Percentiles rank a stretch among this genome's conserved stretches.
Evolutionary conservation across 2,888 invertebrate genomes (phyloP).

Genomic region (Hymenopus coronatus): DNA sequence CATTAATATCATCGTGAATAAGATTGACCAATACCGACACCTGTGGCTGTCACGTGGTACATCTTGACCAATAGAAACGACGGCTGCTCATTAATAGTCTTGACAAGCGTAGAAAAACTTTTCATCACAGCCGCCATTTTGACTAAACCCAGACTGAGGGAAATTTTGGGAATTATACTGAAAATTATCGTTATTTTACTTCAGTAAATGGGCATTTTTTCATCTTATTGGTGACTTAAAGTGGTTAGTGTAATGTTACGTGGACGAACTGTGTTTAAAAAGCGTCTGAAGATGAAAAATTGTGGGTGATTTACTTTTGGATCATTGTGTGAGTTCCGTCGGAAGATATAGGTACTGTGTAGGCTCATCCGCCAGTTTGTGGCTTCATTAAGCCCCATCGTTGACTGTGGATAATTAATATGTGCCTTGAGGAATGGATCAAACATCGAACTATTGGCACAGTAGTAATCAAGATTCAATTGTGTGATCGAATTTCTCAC

Average conservation of each 20-base stretch:
- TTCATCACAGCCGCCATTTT: constrained; percentile 95
- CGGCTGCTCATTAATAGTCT: constrained; percentile 51
- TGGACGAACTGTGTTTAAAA: constrained; percentile 47
- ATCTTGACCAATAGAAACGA: constrained; percentile 46
- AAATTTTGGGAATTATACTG: constrained; percentile 70
- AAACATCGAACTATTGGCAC: constrained; percentile 66
- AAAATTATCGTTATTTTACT: constrained; percentile 59
- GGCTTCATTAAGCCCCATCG: constrained; percentile 79
- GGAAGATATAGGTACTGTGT: constrained; percentile 65
- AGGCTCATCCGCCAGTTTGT: constrained; percentile 51
- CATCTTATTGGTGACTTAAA: constrained; percentile 38
- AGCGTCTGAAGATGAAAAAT: constrained; percentile 40
- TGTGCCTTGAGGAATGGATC: constrained; percentile 74
- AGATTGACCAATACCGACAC: constrained; percentile 45
- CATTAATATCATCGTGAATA: constrained; percentile 27
- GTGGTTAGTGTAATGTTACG: constrained; percentile 36
- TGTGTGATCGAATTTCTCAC: constrained; percentile 43
- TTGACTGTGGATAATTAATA: constrained; percentile 67
- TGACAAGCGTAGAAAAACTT: constrained; percentile 95
- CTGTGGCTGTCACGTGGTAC: constrained; percentile 50
- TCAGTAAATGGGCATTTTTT: constrained; percentile 42
- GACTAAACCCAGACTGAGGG: constrained; percentile 73
- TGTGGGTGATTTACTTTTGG: constrained; percentile 40
- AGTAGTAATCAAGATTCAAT: constrained; percentile 44
- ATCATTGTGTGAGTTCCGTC: constrained; percentile 70